A percentile compares a stretch with the other conserved stretches of the same genome.
Conservation (phyloP, 2,888 invertebrate species). For the Leptinotarsa haldemani region DNA sequence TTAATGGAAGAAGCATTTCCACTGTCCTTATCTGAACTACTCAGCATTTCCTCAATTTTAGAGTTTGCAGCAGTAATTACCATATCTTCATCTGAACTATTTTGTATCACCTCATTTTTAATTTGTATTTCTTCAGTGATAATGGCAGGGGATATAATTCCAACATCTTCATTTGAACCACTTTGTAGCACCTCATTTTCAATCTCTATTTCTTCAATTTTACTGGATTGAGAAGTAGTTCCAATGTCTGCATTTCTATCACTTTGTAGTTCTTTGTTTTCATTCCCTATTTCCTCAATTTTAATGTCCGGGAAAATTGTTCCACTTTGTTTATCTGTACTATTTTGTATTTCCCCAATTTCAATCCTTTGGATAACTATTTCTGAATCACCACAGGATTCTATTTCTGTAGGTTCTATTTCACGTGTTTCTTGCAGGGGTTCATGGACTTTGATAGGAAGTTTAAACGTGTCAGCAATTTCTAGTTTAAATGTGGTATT, state of each 20-base stretch:
- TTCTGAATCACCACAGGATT: too few species aligned
- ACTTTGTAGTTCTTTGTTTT: neutral
- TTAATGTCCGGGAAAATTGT: too few species aligned
- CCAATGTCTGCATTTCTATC: neutral
- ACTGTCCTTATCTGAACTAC: neutral
- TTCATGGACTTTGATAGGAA: too few species aligned
- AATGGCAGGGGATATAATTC: neutral
- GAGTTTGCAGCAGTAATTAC: too few species aligned
- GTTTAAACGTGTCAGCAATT: neutral
- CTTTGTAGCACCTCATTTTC: neutral
- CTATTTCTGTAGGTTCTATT: too few species aligned
- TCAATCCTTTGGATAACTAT: too few species aligned
- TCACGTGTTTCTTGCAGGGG: too few species aligned
- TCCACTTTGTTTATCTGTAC: too few species aligned
- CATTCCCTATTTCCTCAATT: neutral
- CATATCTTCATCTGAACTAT: too few species aligned
- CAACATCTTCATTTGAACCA: neutral
- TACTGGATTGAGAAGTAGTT: neutral
- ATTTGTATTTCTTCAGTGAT: neutral
- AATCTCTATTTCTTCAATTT: neutral
- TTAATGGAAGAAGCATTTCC: neutral
- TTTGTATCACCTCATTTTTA: neutral
- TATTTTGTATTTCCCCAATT: too few species aligned
- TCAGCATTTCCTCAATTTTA: too few species aligned
- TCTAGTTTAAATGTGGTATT: neutral